phyloP scores from a whole-genome alignment of 2,888 invertebrate genomes.

The Rhabditoides inermis region DNA sequence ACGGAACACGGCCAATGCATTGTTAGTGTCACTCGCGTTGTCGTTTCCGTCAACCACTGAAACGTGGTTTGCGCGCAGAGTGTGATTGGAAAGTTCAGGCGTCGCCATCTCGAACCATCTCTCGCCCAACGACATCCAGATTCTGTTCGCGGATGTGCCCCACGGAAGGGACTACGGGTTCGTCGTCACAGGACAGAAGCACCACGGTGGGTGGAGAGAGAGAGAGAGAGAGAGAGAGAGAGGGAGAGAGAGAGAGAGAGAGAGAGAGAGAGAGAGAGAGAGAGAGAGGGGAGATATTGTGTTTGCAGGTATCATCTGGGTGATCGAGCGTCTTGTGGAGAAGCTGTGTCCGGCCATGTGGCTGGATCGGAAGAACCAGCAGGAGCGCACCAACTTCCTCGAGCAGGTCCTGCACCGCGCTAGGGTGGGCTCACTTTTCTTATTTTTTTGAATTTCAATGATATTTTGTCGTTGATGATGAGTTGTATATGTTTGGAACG shows the following conservation, averaged over 20 bases:
- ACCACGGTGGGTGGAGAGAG: too few species aligned
- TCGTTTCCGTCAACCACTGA: too few species aligned
- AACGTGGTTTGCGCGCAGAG: too few species aligned
- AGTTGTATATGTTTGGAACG: neutral
- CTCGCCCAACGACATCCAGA: constrained; percentile 43
- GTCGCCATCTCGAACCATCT: constrained; percentile 42
- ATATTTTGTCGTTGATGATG: neutral
- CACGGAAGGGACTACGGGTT: constrained; percentile 33
- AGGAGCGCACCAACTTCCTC: constrained; percentile 32
- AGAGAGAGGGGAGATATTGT: too few species aligned
- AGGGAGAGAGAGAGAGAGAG: too few species aligned
- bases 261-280: too few species aligned
- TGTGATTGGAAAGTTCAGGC: constrained; percentile 19
- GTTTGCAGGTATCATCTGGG: too few species aligned
- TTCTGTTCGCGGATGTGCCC: constrained; percentile 38
- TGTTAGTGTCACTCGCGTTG: too few species aligned
- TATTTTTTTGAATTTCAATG: neutral
- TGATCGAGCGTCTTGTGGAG: constrained; percentile 34
- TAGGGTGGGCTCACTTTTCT: constrained; percentile 11
- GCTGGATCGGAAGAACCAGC: constrained; percentile 33
- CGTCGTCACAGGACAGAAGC: constrained; percentile 43
- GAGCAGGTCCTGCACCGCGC: constrained; percentile 31
- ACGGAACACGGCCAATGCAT: too few species aligned
- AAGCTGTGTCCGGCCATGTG: constrained; percentile 38
- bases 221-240: too few species aligned